Evolutionary conservation across 2,888 invertebrate species (phyloP), one percentile per base, ranked within the genome.

Genomic region (Platycheirus albimanus): DNA sequence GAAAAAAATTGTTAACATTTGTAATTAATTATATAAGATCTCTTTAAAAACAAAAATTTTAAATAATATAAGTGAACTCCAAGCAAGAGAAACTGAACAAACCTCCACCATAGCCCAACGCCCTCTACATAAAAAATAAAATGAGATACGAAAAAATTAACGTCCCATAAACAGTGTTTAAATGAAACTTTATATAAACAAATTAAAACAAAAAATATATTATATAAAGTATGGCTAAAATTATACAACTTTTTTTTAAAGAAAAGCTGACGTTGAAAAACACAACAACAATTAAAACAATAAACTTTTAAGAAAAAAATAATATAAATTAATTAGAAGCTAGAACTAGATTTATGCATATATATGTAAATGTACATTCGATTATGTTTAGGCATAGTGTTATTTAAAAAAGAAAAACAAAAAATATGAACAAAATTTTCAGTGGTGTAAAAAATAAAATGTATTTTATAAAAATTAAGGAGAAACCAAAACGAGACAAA

Each of bases 91-190:
- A 79, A 74, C 52, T 64, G 56, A 70, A 70, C 45, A 71, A 76
- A 71, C 76, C 81, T 81, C 76, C 63, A 76, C 76, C 81, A 76
- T 71, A 81, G 76, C 81, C 81, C 81, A 81, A 81, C 81, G 81
- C 76, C 81, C 81, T 66, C 66, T 71, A 61, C 52, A 71, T 33
- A 33, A 19, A 49, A 43, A 56, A 58, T 20, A 30, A 43, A 56
- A 49, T 43, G 36, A 58, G 36, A 56, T 52, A 70, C 45, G 38
- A 72, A 75, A 66, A 78, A n/a, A n/a, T n/a, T n/a, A n/a, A 75
- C 70, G 75, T 80, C 75, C 70, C 64, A 70, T 51, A 41, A 80
- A 75, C 69, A 80, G 58, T 70, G 75, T 80, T 80, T 75, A 75
- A 75, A 74, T 36, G 20, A 70, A 80, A 75, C 33, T 45, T 24